Evolutionary conservation across 2,888 invertebrate genomes (phyloP).

Genomic region (Schizaphis graminum): DNA sequence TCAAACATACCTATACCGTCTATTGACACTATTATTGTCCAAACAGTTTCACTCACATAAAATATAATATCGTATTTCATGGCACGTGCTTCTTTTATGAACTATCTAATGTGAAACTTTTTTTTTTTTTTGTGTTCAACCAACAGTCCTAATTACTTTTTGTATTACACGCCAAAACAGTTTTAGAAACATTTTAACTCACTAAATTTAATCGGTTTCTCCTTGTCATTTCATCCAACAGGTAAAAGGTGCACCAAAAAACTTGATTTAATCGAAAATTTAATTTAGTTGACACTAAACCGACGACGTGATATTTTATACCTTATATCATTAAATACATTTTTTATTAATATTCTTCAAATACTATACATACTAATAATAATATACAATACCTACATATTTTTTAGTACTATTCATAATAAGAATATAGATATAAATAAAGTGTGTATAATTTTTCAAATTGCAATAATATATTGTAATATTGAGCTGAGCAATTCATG

Average conservation of each 20-base stretch:
- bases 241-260: neutral
- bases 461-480: neutral
- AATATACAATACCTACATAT: neutral
- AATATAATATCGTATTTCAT: neutral
- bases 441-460: neutral
- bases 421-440: neutral
- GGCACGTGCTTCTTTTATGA: constrained; percentile 3
- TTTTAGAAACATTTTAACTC: neutral
- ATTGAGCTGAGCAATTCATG: neutral
- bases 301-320: neutral
- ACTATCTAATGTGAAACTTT: constrained; percentile 19
- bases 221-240: neutral
- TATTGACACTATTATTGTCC: neutral
- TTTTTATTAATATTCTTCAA: neutral
- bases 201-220: neutral
- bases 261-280: neutral
- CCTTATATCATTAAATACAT: neutral
- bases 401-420: neutral
- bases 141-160: neutral
- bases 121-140: neutral
- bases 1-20: neutral
- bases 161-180: neutral
- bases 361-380: neutral
- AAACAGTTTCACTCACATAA: neutral
- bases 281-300: neutral